Base-by-base conservation (phyloP, 2,113 vertebrate species). In the Rhinichthys klamathensis region DNA sequence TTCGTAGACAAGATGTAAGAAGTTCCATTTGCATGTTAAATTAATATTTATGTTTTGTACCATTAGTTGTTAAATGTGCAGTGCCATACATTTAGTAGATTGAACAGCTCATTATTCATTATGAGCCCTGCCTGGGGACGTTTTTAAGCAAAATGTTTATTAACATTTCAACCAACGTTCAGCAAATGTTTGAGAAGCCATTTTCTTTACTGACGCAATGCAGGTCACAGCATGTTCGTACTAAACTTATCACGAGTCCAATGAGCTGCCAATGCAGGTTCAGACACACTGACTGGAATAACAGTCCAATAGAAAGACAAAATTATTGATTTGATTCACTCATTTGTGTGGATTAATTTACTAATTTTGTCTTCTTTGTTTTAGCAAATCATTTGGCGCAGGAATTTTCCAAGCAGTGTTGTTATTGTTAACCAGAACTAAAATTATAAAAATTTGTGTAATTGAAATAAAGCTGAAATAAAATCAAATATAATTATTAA, bases 1-100 rank as follows among this genome's bases (percentile, higher is more conserved):
- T 15, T 18, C 15, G 1, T 16, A 75, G 73, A 56, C 25, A n/a
- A 35, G 51, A 35, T 77, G 49, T 35, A 56, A 56, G 27, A 77
- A 49, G 46, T 41, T 9, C 44, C 44, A 51, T 75, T 75, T 49
- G 73, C 44, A 30, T 75, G 73, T 75, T 75, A 25, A 77, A 77
- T 21, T n/a, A 1, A 76, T 76, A 13, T 77, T 23, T 56, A n/a
- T 56, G 51, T 77, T 58, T 58, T 32, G 11, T 30, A 58, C 18
- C 51, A 77, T 58, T 77, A 35, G 30, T 13, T 76, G 46, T 76
- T 51, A 76, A 76, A 76, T 30, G 73, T 54, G 2, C 72, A 25
- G 38, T 46, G 41, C 38, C 11, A 10, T 49, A 25, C 41, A 49
- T 74, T 27, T 74, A 46, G 38, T 46, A 21, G 4, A 54, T 21